Conservation (phyloP, 2,113 vertebrate species). For the Enhydra lutris region DNA sequence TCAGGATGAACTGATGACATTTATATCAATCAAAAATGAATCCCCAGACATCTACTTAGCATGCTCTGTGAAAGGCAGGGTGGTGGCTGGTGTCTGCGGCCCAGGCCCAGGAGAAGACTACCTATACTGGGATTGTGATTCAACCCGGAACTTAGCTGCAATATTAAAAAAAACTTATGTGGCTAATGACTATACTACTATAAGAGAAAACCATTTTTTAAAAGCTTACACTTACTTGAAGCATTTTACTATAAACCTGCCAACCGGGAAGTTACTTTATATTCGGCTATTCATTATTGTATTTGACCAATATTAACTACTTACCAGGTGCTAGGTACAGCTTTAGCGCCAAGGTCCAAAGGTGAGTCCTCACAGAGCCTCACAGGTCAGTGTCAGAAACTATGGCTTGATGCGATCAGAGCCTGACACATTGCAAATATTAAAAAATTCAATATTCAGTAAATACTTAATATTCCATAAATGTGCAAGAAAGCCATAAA, state of each 20-base stretch:
- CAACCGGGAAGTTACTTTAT: neutral
- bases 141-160: conserved; percentile 64
- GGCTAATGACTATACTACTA: neutral
- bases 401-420: neutral
- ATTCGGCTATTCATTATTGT: neutral
- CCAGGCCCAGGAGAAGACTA: neutral
- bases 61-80: neutral
- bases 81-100: neutral
- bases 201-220: neutral
- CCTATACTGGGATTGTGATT: conserved; percentile 36
- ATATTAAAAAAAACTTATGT: conserved; percentile 14
- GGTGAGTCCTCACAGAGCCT: neutral
- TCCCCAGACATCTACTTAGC: neutral
- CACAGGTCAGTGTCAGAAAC: neutral
- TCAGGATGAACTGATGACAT: conserved; percentile 67
- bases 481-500: neutral
- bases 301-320: conserved; percentile 1
- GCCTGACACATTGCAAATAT: neutral
- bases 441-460: neutral
- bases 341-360: neutral
- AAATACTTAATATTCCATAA: neutral
- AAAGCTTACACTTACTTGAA: neutral
- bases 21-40: conserved; percentile 48
- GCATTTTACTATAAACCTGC: neutral
- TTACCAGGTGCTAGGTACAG: neutral